Conservation (phyloP, 2,113 vertebrate species). For the Plestiodon gilberti region DNA sequence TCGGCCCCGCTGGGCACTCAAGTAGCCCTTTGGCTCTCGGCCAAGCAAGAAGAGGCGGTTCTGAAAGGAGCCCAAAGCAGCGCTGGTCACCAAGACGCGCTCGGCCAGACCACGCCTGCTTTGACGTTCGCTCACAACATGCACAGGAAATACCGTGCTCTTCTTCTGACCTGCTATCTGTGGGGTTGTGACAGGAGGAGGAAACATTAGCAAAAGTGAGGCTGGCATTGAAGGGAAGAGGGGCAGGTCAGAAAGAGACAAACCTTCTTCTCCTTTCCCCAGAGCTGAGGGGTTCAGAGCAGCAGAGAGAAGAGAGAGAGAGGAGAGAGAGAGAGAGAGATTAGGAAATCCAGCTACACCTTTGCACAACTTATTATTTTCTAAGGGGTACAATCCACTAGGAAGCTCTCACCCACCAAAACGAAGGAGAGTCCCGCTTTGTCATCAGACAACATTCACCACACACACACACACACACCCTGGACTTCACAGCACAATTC, state of each 20-base stretch:
- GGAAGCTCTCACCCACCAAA: neutral
- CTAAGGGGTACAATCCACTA: neutral
- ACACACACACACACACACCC: neutral
- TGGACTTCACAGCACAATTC: neutral
- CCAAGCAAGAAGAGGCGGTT: neutral
- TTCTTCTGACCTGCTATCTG: neutral
- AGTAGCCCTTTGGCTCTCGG: no score
- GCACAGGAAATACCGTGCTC: slow-evolving; percentile 17
- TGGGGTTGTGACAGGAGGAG: neutral
- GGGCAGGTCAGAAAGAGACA: neutral
- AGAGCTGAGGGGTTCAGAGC: neutral
- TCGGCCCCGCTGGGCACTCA: no score
- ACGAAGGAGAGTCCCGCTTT: neutral
- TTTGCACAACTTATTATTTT: neutral
- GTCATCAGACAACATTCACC: no score
- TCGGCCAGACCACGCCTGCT: neutral
- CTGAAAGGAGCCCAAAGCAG: neutral
- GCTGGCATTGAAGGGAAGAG: neutral
- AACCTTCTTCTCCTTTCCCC: slow-evolving; percentile 38
- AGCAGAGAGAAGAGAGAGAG: neutral
- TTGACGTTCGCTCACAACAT: neutral
- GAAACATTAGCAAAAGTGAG: neutral
- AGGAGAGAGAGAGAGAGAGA: neutral
- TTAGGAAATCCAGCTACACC: neutral
- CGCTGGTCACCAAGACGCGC: no score